These are phyloP conservation scores for Gnathonemus echidnorhynchus DNA, from an alignment of 2,113 vertebrate genomes.

Conservation along the genomic window DNA sequence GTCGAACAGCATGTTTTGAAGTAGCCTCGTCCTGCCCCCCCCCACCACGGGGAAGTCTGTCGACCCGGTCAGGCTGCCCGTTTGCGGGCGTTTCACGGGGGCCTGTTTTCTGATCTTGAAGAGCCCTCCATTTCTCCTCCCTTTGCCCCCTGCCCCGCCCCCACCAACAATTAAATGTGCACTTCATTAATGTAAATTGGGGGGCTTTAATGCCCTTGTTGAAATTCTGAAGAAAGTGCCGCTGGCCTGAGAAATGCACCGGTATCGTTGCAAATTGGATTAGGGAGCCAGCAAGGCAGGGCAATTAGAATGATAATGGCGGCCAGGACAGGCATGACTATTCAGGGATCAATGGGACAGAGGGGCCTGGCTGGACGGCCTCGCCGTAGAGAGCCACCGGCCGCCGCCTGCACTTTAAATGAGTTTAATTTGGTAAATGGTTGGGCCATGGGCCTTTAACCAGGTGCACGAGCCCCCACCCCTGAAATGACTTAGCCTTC, in stretches of 20 bases:
- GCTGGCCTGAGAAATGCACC: constrained; percentile 86
- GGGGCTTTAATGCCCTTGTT: constrained; percentile 98
- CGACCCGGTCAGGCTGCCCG: neutral
- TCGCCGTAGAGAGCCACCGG: constrained; percentile 80
- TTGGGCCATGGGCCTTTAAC: constrained; percentile 92
- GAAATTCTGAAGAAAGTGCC: constrained; percentile 99
- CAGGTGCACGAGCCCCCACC: constrained; percentile 87
- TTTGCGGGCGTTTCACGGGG: constrained; percentile 26
- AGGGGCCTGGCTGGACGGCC: constrained; percentile 74
- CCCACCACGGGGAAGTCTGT: neutral
- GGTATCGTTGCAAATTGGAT: constrained; percentile 99
- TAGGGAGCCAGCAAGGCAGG: constrained; percentile 97
- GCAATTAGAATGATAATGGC: constrained; percentile 99
- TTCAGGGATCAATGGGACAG: constrained; percentile 96
- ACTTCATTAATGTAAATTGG: constrained; percentile 99
- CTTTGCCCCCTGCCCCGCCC: constrained; percentile 53
- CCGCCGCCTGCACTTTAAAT: constrained; percentile 97
- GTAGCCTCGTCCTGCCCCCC: neutral
- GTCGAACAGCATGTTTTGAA: neutral
- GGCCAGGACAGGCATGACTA: constrained; percentile 99
- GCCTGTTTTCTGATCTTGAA: constrained; percentile 66
- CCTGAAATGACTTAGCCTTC: constrained; percentile 82
- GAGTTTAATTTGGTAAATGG: constrained; percentile 99
- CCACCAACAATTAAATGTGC: constrained; percentile 96
- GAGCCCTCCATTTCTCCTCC: constrained; percentile 75